Conservation (phyloP, 2,888 invertebrate species). For the Shargacucullia verbasci region DNA sequence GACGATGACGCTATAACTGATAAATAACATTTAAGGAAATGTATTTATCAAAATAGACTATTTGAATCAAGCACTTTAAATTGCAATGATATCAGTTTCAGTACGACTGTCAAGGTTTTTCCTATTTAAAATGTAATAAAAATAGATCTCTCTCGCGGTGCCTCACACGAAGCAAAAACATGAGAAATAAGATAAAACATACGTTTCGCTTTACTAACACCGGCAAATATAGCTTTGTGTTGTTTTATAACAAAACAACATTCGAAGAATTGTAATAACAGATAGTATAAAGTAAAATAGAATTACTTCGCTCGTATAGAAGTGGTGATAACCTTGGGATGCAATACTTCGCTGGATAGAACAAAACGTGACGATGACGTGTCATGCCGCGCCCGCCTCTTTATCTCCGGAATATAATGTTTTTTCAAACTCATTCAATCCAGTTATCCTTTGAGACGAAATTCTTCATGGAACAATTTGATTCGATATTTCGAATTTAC, state of each 20-base stretch:
- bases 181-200: conserved; percentile 13
- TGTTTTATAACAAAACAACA: conserved; percentile 12
- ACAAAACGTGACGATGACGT: conserved; percentile 30
- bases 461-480: no score
- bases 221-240: conserved; percentile 2
- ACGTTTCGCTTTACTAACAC: conserved; percentile 12
- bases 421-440: no score
- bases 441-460: no score
- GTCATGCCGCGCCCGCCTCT: no score
- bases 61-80: conserved; percentile 1
- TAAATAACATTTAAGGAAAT: conserved; percentile 41
- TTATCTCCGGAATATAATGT: no score
- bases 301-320: conserved; percentile 8
- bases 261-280: conserved; percentile 10
- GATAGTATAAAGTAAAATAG: conserved; percentile 14
- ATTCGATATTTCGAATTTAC: no score
- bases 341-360: conserved; percentile 4
- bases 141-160: conserved; percentile 27
- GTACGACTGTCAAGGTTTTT: conserved; percentile 32
- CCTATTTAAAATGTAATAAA: conserved; percentile 13
- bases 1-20: conserved; percentile 31
- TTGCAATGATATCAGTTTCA: conserved; percentile 22
- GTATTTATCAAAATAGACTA: conserved; percentile 19
- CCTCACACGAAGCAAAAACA: conserved; percentile 28
- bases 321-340: conserved; percentile 28